Base-by-base conservation (phyloP, 30 jellyfish, hydroid and myxozoan species). In the Calvadosia cruxmelitensis region DNA sequence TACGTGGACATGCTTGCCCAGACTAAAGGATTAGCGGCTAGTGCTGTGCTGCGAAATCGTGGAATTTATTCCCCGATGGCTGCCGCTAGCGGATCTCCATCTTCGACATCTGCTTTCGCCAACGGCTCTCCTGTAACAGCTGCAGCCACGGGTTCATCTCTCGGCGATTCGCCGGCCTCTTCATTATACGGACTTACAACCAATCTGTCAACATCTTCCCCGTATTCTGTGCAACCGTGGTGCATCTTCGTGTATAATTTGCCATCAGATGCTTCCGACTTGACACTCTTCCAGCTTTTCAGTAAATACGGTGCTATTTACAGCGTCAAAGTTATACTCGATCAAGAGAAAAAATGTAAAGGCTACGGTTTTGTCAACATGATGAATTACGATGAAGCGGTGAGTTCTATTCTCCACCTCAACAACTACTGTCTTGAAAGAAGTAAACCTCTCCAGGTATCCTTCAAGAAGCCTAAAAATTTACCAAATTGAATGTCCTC, bases 391-490 rank as follows among this genome's bases (percentile, higher is more conserved):
- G 99, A 83, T 50, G 99, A 92, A 29, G 93, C 95, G 3, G 62
- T 81, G 32, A 71, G 68, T 65, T 95, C 93, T 10, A 85, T 84
- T 48, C 71, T 80, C 23, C 94, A 93, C 29, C 77, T 92, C 27
- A 92, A 92, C 66, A 95, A 95, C 34, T 81, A 80, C 67, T 89
- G 98, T 48, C 30, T 89, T 49, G 98, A 89, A 66, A 68, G 98
- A 67, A 94, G 98, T 72, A 89, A 89, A 67, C 98, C 98, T 24
- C 63, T 89, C 69, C 98, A 89, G 69, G 98, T 89, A 50, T 89
- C 98, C n/a, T 81, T 89, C 64, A 89, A 89, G 81, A 92, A 90
- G 76, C 94, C 94, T 12, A 89, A 89, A 79, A 77, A 72, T 65
- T 42, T 42, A 20, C 10, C 20, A 20, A 42, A 10, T 5, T 42